Conservation (phyloP, 2,113 vertebrate genomes). For the Probosciger aterrimus region DNA sequence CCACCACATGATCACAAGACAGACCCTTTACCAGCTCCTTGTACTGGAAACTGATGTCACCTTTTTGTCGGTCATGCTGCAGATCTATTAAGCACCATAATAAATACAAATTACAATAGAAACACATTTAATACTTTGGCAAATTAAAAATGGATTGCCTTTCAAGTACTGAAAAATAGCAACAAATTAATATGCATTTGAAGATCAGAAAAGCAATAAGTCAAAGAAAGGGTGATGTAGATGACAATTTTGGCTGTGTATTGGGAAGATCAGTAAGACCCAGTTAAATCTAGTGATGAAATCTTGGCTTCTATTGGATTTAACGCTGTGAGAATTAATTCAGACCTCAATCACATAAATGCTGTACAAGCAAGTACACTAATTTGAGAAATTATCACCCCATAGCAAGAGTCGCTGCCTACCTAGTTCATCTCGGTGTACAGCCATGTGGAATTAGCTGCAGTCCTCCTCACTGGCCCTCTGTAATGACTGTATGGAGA, state of each 20-base stretch:
- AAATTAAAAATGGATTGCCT: conserved; percentile 31
- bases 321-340: background rate
- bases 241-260: background rate
- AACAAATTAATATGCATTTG: conserved; percentile 1
- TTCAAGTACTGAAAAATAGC: conserved; percentile 4
- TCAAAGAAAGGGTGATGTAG: background rate
- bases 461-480: background rate
- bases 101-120: conserved; percentile 31
- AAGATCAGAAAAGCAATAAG: background rate
- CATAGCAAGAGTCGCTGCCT: background rate
- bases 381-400: background rate
- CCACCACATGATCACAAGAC: background rate
- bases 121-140: conserved; percentile 2
- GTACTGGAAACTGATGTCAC: background rate
- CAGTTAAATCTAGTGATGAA: background rate
- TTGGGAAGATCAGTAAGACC: background rate
- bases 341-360: background rate
- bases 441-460: background rate
- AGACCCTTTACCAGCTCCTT: background rate
- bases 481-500: background rate
- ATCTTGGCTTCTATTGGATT: background rate
- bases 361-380: background rate
- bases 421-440: background rate
- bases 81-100: background rate
- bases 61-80: conserved; percentile 6